Evolutionary conservation across 1,140 invertebrate genomes (phyloP), one percentile per base, ranked within the genome.

Genomic region (Drosophila watanabei): DNA sequence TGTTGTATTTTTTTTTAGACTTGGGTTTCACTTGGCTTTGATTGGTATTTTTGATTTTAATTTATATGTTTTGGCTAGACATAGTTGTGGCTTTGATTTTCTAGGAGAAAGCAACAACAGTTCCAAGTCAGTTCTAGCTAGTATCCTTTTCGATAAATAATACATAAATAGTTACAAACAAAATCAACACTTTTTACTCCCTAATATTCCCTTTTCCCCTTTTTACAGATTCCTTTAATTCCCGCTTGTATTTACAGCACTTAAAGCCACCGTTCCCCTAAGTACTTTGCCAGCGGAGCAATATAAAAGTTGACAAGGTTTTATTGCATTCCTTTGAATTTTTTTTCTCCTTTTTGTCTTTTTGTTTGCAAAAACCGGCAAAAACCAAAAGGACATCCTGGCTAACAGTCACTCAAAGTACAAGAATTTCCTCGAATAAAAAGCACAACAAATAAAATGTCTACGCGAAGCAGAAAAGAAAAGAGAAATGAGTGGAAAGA

Each of bases 281-380:
- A 72, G 68, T 69, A 71, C 68, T 71, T 56, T 18, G 32, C 49
- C 49, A 37, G 63, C 49, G 18, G 46, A 75, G 71, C 69, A 75
- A 75, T 75, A 75, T 75, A 73, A 73, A 73, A 75, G 71, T 75
- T 75, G 56, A 61, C 71, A 60, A 61, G 56, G 46, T 73, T 75
- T 71, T 71, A 71, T 69, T 71, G 64, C 68, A 71, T 71, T 69
- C 68, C 63, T 46, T 61, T 14, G 46, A 8, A 5, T 4, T 7
- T 39, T 39, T 71, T 64, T 28, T n/a, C 18, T 28, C 5, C 14
- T 16, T 9, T 51, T 7, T 3, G 0, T 7, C 39, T 20, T n/a
- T 18, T 71, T 32, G 24, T 35, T 18, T 28, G 24, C n/a, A n/a
- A n/a, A n/a, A n/a, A n/a, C 32, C 28, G 16, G 13, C 16, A 59